phyloP scores from a whole-genome alignment of 2,888 invertebrate genomes.

The Leucania comma region DNA sequence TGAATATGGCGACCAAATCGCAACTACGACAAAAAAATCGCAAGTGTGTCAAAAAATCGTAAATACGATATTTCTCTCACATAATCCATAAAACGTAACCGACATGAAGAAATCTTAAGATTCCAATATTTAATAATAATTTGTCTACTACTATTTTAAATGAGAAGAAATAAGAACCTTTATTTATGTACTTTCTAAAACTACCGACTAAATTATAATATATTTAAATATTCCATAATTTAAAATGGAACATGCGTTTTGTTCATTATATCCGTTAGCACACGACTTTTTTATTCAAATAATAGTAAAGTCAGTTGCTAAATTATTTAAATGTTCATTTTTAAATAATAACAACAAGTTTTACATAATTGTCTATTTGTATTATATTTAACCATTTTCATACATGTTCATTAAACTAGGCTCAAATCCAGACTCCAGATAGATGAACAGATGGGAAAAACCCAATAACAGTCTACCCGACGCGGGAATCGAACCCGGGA shows the following conservation, averaged over 20 bases:
- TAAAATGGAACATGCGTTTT: conserved; percentile 14
- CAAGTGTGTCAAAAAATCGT: conserved; percentile 29
- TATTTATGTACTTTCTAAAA: conserved; percentile 16
- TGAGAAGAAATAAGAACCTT: conserved; percentile 16
- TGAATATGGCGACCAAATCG: conserved; percentile 37
- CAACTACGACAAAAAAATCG: conserved; percentile 35
- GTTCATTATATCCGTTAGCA: conserved; percentile 36
- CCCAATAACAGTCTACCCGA: not conserved
- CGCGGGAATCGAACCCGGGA: not conserved
- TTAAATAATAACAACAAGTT: conserved; percentile 14
- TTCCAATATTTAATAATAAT: conserved; percentile 46
- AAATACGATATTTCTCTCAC: not conserved
- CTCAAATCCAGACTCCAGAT: not conserved
- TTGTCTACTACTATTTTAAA: conserved; percentile 47
- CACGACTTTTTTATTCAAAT: conserved; percentile 14
- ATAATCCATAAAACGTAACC: conserved; percentile 9
- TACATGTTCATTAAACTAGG: too few relatives aligned
- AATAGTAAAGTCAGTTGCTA: conserved; percentile 32
- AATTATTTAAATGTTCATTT: conserved; percentile 27
- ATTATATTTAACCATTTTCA: conserved; percentile 3
- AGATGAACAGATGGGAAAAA: not conserved
- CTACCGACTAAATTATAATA: conserved; percentile 55
- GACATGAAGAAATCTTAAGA: conserved; percentile 18
- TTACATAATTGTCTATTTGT: conserved; percentile 4
- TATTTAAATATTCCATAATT: conserved; percentile 27